phyloP scores from a whole-genome alignment of 2,888 invertebrate species.

The Galeruca laticollis region DNA sequence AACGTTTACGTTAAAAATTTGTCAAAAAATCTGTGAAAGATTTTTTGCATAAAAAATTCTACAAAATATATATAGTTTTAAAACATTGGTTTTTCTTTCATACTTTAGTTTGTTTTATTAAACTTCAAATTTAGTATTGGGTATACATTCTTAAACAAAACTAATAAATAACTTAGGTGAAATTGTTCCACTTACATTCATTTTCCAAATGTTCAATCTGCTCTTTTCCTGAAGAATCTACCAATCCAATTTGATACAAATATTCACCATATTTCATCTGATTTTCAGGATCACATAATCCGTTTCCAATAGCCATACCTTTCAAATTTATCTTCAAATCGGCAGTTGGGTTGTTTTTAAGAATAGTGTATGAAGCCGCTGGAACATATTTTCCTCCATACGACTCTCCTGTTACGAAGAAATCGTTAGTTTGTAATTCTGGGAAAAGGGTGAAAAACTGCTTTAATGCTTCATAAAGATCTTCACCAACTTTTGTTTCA shows the following conservation, averaged over 20 bases:
- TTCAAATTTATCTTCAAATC: constrained; percentile 76
- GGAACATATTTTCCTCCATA: constrained; percentile 86
- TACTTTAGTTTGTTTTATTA: too few relatives aligned
- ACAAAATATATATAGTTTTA: too few relatives aligned
- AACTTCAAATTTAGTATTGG: neutral
- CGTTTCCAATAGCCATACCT: constrained; percentile 81
- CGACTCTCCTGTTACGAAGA: constrained; percentile 90
- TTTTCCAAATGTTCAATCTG: constrained; percentile 23
- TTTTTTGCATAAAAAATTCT: too few relatives aligned
- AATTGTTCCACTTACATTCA: constrained; percentile 13
- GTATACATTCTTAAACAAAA: neutral
- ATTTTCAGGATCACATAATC: constrained; percentile 66
- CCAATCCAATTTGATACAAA: constrained; percentile 78
- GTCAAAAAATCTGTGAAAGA: too few relatives aligned
- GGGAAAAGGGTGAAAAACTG: constrained; percentile 88
- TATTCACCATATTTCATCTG: constrained; percentile 78
- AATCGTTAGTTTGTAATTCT: constrained; percentile 76
- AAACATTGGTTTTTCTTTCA: too few relatives aligned
- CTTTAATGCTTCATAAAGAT: constrained; percentile 78
- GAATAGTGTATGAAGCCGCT: constrained; percentile 78
- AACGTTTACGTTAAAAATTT: too few relatives aligned
- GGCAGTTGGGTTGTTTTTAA: constrained; percentile 71
- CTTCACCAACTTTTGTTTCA: constrained; percentile 81
- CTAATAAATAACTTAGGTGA: neutral
- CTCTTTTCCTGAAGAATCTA: constrained; percentile 73